These are phyloP conservation scores for Lycaon pictus DNA, from an alignment of 2,113 vertebrate species.

Conservation along the genomic window DNA sequence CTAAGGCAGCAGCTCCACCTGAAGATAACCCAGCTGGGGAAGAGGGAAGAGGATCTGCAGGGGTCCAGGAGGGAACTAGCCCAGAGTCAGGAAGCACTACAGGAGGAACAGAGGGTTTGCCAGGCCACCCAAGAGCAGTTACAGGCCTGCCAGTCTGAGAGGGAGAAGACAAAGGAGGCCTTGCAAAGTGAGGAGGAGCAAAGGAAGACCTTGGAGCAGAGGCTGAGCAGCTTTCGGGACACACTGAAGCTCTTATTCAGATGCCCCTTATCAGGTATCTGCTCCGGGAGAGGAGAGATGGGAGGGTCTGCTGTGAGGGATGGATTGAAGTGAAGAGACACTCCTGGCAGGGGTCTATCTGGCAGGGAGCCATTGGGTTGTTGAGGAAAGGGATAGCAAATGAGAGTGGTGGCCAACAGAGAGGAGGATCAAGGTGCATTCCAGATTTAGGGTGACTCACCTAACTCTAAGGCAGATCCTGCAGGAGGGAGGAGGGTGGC, in stretches of 20 bases:
- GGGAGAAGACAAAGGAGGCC: not conserved
- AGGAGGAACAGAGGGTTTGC: not conserved
- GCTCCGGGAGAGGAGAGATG: not conserved
- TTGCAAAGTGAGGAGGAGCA: not conserved
- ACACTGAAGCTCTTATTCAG: not conserved
- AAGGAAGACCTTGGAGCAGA: not conserved
- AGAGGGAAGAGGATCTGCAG: slow-evolving; percentile 15
- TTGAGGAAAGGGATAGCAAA: not conserved
- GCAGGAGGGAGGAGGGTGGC: not conserved
- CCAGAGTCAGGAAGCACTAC: not conserved
- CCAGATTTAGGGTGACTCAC: not conserved
- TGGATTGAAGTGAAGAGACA: not conserved
- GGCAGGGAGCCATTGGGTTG: not conserved
- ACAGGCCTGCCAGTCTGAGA: not conserved
- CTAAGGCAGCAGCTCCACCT: slow-evolving; percentile 26
- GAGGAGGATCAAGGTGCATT: not conserved
- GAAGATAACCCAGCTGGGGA: not conserved
- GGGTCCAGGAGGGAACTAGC: not conserved
- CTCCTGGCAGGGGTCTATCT: not conserved
- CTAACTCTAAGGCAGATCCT: not conserved
- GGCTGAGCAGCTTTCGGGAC: not conserved
- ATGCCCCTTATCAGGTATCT: slow-evolving; percentile 30
- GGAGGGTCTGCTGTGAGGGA: not conserved
- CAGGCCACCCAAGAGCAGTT: not conserved
- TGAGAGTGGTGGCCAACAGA: not conserved